Evolutionary conservation across 2,888 invertebrate genomes (phyloP), one percentile per base, ranked within the genome.

Genomic region (Stenodema calcarata): DNA sequence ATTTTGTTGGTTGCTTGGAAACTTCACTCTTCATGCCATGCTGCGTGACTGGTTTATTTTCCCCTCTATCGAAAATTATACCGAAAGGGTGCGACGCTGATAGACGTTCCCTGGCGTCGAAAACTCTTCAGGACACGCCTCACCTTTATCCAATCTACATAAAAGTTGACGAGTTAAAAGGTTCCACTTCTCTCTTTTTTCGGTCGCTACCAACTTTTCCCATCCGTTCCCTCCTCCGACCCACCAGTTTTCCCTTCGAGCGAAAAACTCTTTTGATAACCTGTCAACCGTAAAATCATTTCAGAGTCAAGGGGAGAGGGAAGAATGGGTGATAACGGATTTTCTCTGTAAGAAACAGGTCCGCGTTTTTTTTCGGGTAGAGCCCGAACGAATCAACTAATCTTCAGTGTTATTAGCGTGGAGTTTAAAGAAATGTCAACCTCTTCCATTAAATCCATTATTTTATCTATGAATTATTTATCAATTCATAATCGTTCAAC

Each of bases 91-190:
- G 35, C 30, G 41, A 44, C 18, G 44, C 44, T 42, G 76, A 78
- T 78, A 78, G 78, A 44, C 78, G 12, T 28, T 12, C 78, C 41
- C 35, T 73, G 14, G 23, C 16, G 1, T 23, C 62, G n/a, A n/a
- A n/a, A n/a, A n/a, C n/a, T n/a, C n/a, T n/a, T n/a, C 18, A 23
- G 23, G 42, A 42, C 42, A 69, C 62, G 62, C 69, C 69, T 69
- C 27, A 47, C 82, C 82, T 82, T 82, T 82, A 82, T 82, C 82
- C 82, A 82, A 82, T 82, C 82, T 82, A 69, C 82, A 82, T 82
- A 82, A 82, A 82, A 82, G 41, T 82, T 82, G 82, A 82, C 82
- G 82, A 82, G 82, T 82, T 82, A 82, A 82, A 82, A 82, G 82
- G 62, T 82, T 82, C 42, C 41, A 27, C 69, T 18, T 35, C 41